Evolutionary conservation across 1,140 invertebrate species (phyloP).

Genomic region (Parasteatoda tepidariorum): DNA sequence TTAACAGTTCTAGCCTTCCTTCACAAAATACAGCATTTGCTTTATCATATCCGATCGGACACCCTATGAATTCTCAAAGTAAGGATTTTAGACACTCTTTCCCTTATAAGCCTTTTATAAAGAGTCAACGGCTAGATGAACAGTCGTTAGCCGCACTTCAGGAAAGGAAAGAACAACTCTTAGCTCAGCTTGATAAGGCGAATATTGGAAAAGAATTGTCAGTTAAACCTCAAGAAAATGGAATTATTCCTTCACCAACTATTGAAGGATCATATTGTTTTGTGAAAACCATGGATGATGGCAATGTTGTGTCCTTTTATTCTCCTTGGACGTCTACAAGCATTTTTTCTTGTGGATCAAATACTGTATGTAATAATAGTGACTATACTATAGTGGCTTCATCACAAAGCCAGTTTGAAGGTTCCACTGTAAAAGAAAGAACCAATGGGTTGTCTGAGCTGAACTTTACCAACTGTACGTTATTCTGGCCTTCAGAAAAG

Average conservation of each 20-base stretch:
- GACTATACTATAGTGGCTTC: slow-evolving; percentile 22
- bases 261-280: slow-evolving; percentile 30
- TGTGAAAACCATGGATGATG: slow-evolving; percentile 10
- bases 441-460: slow-evolving; percentile 3
- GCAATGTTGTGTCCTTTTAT: slow-evolving; percentile 65
- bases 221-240: background rate
- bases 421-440: background rate
- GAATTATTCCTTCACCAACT: background rate
- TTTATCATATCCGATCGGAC: background rate
- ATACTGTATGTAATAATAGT: slow-evolving; percentile 52
- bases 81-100: background rate
- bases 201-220: background rate
- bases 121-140: slow-evolving; percentile 13
- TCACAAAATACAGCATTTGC: slow-evolving; percentile 10
- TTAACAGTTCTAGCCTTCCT: slow-evolving; percentile 4
- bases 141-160: slow-evolving; percentile 72
- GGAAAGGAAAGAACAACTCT: slow-evolving; percentile 76
- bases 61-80: background rate
- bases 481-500: slow-evolving; percentile 70
- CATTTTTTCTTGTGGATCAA: slow-evolving; percentile 65
- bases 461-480: slow-evolving; percentile 10
- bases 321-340: slow-evolving; percentile 68
- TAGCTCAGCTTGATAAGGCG: slow-evolving; percentile 76
- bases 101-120: background rate
- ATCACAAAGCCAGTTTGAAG: background rate